These are phyloP conservation scores for Drosophila tropicalis DNA, from an alignment of 1,140 invertebrate species.

Conservation along the genomic window DNA sequence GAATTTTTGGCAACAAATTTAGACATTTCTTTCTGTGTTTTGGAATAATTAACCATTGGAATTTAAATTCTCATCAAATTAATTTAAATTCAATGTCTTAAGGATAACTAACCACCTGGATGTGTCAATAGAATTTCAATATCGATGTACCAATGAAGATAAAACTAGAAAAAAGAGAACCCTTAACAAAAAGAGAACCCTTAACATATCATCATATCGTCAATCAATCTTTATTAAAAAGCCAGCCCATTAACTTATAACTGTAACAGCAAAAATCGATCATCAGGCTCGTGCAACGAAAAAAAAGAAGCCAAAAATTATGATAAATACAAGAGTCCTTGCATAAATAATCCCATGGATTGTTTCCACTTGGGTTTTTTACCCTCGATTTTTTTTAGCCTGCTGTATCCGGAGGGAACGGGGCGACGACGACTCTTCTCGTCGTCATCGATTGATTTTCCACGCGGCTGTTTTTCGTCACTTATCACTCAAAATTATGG, in stretches of 20 bases:
- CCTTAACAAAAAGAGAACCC: slow-evolving; percentile 22
- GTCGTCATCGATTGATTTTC: slow-evolving; percentile 68
- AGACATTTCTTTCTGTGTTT: no score
- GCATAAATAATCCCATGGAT: slow-evolving; percentile 70
- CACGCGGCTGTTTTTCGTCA: slow-evolving; percentile 73
- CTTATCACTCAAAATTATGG: slow-evolving; percentile 82
- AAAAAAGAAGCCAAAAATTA: slow-evolving; percentile 26
- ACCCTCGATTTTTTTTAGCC: slow-evolving; percentile 28
- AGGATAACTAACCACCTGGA: no score
- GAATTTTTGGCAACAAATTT: no score
- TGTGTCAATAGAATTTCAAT: no score
- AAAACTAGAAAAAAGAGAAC: background rate
- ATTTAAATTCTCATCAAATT: no score
- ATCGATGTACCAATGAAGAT: no score
- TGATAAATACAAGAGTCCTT: slow-evolving; percentile 56
- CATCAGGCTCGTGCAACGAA: slow-evolving; percentile 39
- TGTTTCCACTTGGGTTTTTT: slow-evolving; percentile 35
- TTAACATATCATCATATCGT: slow-evolving; percentile 37
- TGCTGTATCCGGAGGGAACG: background rate
- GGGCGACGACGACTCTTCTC: background rate
- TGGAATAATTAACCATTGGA: no score
- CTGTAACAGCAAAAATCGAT: slow-evolving; percentile 58
- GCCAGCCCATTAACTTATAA: slow-evolving; percentile 72
- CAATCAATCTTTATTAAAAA: slow-evolving; percentile 77
- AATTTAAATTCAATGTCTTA: no score